Evolutionary conservation across 2,888 invertebrate species (phyloP), one percentile per base, ranked within the genome.

Genomic region (Eulithis prunata): DNA sequence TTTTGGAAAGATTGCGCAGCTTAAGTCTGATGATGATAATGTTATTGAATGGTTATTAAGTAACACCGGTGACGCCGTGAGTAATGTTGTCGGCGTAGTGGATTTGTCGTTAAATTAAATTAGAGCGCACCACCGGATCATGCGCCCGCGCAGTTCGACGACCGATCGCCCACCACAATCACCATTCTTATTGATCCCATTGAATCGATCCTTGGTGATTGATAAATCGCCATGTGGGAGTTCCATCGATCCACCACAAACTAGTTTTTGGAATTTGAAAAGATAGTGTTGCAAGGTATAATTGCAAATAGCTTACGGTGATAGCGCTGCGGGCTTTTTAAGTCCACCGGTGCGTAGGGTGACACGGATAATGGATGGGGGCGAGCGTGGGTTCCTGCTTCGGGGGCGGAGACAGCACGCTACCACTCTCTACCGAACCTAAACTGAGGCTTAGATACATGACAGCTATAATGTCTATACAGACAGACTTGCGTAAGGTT

Each of bases 61-160:
- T 83, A 87, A 88, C 41, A 49, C 78, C 51, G 38, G 55, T 45
- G 28, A 73, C 72, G 71, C 78, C 75, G 79, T 49, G 47, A 57
- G 82, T 80, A 83, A 84, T 84, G 83, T 80, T 81, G 82, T 76
- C 76, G 81, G 45, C 85, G 54, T 52, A 54, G 78, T 89, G 84
- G 85, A 83, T 87, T 61, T 89, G 89, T 91, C 88, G 85, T 90
- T 87, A 89, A 90, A 91, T 89, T 87, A 85, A 91, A 91, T 91
- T 91, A 90, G 91, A 91, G 86, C 88, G 79, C 84, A 86, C 87
- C 89, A 85, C 82, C 78, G 82, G 84, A 81, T 82, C 81, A 78
- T 77, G 89, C 91, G 90, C 91, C 90, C 90, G 91, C 92, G 91
- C 92, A 92, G 92, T 91, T 92, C 92, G 90, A 82, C 91, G 92